Percentiles rank a stretch among this genome's conserved stretches.
Evolutionary conservation across 2,888 invertebrate genomes (phyloP).

Genomic region (Diplazon laetatorius): DNA sequence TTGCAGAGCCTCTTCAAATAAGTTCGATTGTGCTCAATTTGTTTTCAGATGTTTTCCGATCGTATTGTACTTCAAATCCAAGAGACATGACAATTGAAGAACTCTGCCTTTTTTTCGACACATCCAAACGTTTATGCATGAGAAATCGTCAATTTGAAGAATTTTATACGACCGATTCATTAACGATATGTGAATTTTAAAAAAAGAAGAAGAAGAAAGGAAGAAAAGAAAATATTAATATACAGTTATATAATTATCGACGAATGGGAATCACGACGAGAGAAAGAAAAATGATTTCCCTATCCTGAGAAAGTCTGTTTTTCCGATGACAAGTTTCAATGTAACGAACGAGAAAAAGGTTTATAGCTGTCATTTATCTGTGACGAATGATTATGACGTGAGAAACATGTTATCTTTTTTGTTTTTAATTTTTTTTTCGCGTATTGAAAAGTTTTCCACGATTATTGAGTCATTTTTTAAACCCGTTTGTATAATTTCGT

Average conservation of each 20-base stretch:
- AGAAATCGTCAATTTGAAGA: conserved; percentile 59
- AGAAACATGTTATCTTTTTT: conserved; percentile 39
- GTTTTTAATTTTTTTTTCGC: conserved; percentile 11
- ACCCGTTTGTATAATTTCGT: conserved; percentile 42
- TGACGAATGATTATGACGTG: conserved; percentile 37
- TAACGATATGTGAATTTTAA: conserved; percentile 34
- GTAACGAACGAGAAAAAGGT: conserved; percentile 38
- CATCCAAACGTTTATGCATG: conserved; percentile 55
- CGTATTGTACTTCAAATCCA: no score
- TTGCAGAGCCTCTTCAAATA: no score
- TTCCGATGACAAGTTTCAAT: conserved; percentile 37
- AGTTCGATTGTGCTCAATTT: no score
- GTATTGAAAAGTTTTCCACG: conserved; percentile 44
- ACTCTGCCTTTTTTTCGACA: no score
- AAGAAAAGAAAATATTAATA: conserved; percentile 24
- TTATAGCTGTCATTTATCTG: conserved; percentile 49
- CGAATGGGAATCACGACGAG: conserved; percentile 20
- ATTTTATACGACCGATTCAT: conserved; percentile 57
- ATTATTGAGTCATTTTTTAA: conserved; percentile 38
- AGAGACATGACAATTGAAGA: no score
- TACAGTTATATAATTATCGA: conserved; percentile 45
- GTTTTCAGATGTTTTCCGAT: no score
- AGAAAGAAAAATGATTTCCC: no score
- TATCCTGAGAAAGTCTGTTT: conserved; percentile 22
- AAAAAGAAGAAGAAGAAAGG: no score